Percentiles rank a stretch among this genome's conserved stretches.
Conservation (phyloP, 1,140 invertebrate genomes). For the Drosophila jambulina region DNA sequence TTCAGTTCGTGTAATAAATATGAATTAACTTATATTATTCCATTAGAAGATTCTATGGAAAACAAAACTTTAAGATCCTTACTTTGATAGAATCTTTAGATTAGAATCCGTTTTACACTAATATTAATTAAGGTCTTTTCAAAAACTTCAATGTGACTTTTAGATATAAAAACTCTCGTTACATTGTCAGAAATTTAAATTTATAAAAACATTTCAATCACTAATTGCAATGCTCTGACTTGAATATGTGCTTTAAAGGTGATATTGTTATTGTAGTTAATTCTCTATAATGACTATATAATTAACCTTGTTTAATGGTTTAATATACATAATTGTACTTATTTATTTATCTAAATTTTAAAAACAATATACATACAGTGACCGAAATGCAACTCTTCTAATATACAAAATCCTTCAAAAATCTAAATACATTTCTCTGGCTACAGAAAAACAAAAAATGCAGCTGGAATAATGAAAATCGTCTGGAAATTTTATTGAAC, state of each 20-base stretch:
- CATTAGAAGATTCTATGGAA: background rate
- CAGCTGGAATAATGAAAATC: background rate
- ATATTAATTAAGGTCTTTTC: no score
- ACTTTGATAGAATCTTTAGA: no score
- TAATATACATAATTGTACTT: background rate
- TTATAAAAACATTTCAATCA: background rate
- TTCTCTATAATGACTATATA: background rate
- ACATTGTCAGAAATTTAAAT: background rate
- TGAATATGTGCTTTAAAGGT: no score
- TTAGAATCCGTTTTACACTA: no score
- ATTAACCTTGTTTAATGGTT: background rate
- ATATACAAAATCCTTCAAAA: background rate
- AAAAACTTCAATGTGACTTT: background rate
- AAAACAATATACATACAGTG: no score
- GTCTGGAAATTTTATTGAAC: constrained; percentile 8
- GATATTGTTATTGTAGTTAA: background rate
- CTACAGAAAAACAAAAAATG: background rate
- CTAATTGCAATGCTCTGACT: background rate
- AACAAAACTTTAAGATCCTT: background rate
- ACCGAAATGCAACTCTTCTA: background rate
- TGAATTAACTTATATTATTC: background rate
- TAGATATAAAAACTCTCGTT: background rate
- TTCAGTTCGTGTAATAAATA: background rate
- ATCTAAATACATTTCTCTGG: background rate
- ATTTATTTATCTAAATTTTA: no score